Evolutionary conservation across 2,888 invertebrate species (phyloP).

Genomic region (Prenolepis imparis): DNA sequence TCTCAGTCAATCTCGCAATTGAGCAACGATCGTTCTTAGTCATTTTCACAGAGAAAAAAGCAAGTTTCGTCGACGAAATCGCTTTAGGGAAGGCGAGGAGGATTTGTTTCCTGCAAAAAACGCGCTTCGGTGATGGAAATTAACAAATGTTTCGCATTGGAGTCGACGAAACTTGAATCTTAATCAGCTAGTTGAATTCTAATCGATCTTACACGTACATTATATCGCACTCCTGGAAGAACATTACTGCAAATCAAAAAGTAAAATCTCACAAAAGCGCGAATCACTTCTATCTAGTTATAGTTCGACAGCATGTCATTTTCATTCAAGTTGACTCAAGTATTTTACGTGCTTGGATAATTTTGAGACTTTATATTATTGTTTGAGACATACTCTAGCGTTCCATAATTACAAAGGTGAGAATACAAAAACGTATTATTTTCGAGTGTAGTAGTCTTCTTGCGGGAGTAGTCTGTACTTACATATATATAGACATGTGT

Average conservation of each 20-base stretch:
- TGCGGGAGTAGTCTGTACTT: conserved; percentile 50
- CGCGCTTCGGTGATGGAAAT: neutral
- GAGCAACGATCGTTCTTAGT: conserved; percentile 45
- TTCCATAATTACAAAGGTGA: neutral
- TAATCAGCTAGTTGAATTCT: conserved; percentile 54
- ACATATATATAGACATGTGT: conserved; percentile 54
- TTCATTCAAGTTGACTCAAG: neutral
- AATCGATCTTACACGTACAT: conserved; percentile 50
- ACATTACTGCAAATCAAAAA: conserved; percentile 7
- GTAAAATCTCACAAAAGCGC: neutral
- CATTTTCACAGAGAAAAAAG: conserved; percentile 28
- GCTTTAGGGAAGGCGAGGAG: neutral
- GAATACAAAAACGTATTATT: neutral
- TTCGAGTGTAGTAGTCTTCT: conserved; percentile 19
- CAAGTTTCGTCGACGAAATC: conserved; percentile 54
- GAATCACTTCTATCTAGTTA: neutral
- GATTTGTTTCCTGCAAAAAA: neutral
- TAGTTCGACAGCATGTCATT: neutral
- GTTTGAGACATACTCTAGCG: neutral
- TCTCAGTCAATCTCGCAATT: conserved; percentile 25
- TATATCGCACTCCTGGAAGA: conserved; percentile 48
- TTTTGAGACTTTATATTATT: neutral
- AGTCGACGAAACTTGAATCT: conserved; percentile 55
- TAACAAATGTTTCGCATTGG: conserved; percentile 3
- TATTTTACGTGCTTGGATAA: neutral